Evolutionary conservation across 1,140 invertebrate genomes (phyloP).

Genomic region (Aphelenchoides besseyi): DNA sequence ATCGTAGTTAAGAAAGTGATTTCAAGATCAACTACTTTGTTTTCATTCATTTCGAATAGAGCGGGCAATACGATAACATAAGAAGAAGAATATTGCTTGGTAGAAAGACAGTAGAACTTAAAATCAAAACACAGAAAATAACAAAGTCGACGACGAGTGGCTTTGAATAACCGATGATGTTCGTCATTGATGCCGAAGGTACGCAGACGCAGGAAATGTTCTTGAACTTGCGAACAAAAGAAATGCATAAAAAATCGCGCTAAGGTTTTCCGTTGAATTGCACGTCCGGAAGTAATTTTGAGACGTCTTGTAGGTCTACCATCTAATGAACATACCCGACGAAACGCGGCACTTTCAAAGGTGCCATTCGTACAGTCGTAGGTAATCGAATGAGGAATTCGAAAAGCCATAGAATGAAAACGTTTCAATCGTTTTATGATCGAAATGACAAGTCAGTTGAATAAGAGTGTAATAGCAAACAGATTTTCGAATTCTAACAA

Average conservation of each 20-base stretch:
- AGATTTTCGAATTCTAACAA: too few species aligned
- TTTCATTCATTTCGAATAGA: neutral
- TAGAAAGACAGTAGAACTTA: neutral
- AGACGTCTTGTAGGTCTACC: neutral
- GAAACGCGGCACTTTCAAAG: neutral
- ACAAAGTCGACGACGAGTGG: neutral
- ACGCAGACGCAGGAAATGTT: neutral
- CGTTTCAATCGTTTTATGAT: too few species aligned
- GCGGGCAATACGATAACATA: too few species aligned
- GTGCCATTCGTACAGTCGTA: neutral
- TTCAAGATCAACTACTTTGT: neutral
- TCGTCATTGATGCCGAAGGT: neutral
- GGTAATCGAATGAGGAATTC: neutral
- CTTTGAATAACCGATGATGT: neutral
- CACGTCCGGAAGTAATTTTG: neutral
- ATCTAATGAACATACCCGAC: neutral
- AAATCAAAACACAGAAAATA: neutral
- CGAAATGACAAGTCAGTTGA: too few species aligned
- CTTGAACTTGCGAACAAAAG: too few species aligned
- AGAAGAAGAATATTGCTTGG: too few species aligned
- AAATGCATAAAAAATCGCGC: slow-evolving; percentile 4
- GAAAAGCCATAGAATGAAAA: neutral
- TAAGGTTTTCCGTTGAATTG: too few species aligned
- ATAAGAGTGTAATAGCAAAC: too few species aligned
- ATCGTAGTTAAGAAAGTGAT: neutral